A percentile compares a stretch with the other conserved stretches of the same genome.
These are phyloP conservation scores for Tetragonula clypearis DNA, from an alignment of 1,140 invertebrate genomes.

Conservation along the genomic window DNA sequence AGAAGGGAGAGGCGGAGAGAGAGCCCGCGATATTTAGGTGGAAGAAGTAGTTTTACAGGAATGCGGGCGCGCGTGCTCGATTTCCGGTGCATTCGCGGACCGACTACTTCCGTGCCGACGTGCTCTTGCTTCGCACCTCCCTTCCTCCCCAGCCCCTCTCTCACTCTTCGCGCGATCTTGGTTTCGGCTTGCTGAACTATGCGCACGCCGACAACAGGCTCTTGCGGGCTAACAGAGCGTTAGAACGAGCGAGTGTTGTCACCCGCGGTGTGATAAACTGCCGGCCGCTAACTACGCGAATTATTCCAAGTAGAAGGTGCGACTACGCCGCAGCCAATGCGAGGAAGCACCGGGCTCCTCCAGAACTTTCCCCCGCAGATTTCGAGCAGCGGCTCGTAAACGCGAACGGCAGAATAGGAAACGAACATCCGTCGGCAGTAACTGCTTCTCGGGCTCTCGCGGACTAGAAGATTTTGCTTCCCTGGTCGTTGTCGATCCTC, in stretches of 20 bases:
- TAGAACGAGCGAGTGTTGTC: slow-evolving; percentile 55
- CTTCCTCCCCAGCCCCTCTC: too few species aligned
- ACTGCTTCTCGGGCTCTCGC: background rate
- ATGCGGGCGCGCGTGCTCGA: background rate
- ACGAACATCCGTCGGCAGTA: background rate
- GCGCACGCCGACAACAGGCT: slow-evolving; percentile 41
- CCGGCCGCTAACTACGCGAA: slow-evolving; percentile 72
- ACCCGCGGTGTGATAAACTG: slow-evolving; percentile 72
- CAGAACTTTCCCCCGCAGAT: slow-evolving; percentile 58
- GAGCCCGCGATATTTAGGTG: background rate
- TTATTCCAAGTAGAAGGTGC: slow-evolving; percentile 74
- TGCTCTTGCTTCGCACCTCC: slow-evolving; percentile 39
- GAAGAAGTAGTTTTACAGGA: background rate
- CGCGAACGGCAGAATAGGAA: background rate
- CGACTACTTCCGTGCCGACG: slow-evolving; percentile 57
- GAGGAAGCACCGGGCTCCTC: slow-evolving; percentile 35
- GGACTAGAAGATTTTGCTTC: background rate
- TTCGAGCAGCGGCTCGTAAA: slow-evolving; percentile 1
- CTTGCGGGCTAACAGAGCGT: slow-evolving; percentile 36
- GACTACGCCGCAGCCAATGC: slow-evolving; percentile 23
- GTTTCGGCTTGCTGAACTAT: slow-evolving; percentile 68
- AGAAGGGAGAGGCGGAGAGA: background rate
- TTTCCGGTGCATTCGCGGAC: slow-evolving; percentile 4
- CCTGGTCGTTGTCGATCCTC: background rate
- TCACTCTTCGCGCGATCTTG: slow-evolving; percentile 39